Base-by-base conservation (phyloP, 2,888 invertebrate species). In the Tiliacea aurago region DNA sequence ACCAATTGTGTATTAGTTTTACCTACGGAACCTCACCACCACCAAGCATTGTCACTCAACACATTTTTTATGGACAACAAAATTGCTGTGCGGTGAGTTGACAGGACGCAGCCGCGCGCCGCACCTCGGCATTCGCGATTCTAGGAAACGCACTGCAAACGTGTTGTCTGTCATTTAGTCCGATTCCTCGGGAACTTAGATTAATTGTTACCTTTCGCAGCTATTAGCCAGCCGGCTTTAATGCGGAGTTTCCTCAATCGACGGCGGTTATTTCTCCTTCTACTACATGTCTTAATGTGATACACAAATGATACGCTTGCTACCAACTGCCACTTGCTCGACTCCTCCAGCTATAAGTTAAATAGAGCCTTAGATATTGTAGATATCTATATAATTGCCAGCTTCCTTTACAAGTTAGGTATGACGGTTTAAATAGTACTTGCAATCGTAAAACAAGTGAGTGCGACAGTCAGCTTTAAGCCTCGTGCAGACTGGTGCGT, bases 221-320 rank as follows among this genome's bases (percentile, higher is more conserved):
- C 88, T 87, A 81, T 89, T 91, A 90, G 86, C 83, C 77, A 81
- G 84, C 83, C 80, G 70, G 75, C 78, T 83, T 86, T 92, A 92
- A 93, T 93, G 84, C 56, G 69, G 79, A 72, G 84, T 91, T 93
- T 93, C 92, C 93, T 92, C 90, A 89, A 91, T 92, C 86, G 76
- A 85, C 77, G 75, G 72, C 75, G 65, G 41, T 71, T 78, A 73
- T 86, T 84, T 78, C 70, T 79, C 56, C 65, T 69, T 72, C 73
- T 74, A 41, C 73, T 74, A 41, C 61, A 78, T 71, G 78, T 81
- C 78, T 80, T 28, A 76, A 87, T 76, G 72, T 76, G 71, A 76
- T 70, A 80, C 53, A 75, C 61, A 85, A 87, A 87, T 87, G 72
- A 83, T 81, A 81, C 53, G 76, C 62, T 76, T 73, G 75, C 77